Base-by-base conservation (phyloP, 2,113 vertebrate species). In the Melanerpes formicivorus region DNA sequence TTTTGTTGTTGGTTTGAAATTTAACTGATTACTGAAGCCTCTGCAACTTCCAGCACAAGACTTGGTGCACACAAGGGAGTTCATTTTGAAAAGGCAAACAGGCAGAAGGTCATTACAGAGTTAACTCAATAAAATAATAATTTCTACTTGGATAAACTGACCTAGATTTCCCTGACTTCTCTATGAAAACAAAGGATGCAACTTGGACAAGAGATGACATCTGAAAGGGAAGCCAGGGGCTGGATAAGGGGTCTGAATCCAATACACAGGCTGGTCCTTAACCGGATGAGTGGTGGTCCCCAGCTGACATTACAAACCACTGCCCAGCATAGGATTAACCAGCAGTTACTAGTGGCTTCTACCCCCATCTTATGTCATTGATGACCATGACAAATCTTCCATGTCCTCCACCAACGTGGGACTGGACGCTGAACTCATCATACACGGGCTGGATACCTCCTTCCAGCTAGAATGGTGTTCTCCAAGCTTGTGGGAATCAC, bases 91-190 rank as follows among this genome's bases (percentile, higher is more conserved):
- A 93, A 92, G 92, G 90, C 84, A 92, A 92, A 76, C 80, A 94
- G 64, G 90, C 93, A 95, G 91, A 85, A 86, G 95, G 96, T 97
- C 95, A 97, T 81, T 84, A 97, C 72, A 97, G 96, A 97, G 96
- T 97, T 98, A 98, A 97, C 94, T 96, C 96, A 96, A 96, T 97
- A 96, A 97, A 97, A 96, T 87, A 95, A 96, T 97, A 96, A 96
- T 97, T 98, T 98, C 97, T 97, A 97, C 97, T 97, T 97, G 96
- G 96, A 94, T 97, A 97, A 97, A 95, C 96, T 97, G 98, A 98
- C 98, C 97, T 95, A 97, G 94, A 97, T 98, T 97, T 93, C 89
- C 84, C 89, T 95, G 94, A 97, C 90, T 96, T 96, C 86, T 92
- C 70, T 40, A 37, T 75, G 94, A 95, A 96, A 94, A 97, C 80